Evolutionary conservation across 2,113 vertebrate genomes (phyloP).

Genomic region (Albula glossodonta): DNA sequence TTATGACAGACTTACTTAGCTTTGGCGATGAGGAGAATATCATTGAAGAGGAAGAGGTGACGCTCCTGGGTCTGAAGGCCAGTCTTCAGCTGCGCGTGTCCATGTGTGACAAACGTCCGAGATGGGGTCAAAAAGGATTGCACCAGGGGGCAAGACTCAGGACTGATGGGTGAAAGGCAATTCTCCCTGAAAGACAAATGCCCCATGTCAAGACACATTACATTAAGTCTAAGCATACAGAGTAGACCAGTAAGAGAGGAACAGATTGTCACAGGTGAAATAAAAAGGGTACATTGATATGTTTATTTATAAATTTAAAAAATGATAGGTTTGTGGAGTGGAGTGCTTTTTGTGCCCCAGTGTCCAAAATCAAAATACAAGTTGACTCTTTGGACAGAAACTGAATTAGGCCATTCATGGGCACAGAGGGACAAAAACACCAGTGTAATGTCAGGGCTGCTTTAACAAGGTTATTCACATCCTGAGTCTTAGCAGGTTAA

Average conservation of each 20-base stretch:
- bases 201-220: neutral
- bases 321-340: neutral
- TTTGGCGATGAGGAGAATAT: conserved; percentile 88
- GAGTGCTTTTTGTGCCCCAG: neutral
- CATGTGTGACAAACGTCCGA: conserved; percentile 77
- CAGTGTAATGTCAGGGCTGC: neutral
- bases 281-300: neutral
- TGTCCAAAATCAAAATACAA: neutral
- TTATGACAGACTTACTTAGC: conserved; percentile 79
- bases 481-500: neutral
- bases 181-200: conserved; percentile 72
- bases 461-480: conserved; percentile 26
- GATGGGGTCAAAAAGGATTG: conserved; percentile 80
- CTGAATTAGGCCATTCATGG: neutral
- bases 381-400: neutral
- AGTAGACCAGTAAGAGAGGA: neutral
- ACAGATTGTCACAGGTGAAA: neutral
- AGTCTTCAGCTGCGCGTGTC: conserved; percentile 82
- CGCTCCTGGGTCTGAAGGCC: conserved; percentile 90
- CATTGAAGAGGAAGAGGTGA: conserved; percentile 89
- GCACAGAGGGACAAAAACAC: neutral
- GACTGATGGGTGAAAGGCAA: conserved; percentile 76
- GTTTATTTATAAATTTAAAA: neutral
- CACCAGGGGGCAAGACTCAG: conserved; percentile 82
- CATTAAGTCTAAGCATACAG: neutral